Evolutionary conservation across 2,797 vertebrate genomes (phyloP).

Genomic region (Channa striata): DNA sequence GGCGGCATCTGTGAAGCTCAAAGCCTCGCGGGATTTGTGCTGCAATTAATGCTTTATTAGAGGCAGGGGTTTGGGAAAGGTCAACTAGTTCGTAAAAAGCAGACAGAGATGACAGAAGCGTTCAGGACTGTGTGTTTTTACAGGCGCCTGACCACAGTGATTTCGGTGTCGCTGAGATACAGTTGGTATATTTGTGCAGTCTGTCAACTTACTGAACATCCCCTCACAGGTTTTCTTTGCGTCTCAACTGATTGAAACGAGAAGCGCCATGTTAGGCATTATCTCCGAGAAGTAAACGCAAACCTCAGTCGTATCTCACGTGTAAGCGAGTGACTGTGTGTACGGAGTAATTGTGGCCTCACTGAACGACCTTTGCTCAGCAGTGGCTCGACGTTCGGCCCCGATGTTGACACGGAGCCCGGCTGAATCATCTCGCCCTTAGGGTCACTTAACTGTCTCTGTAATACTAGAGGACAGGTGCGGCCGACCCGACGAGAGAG

Average conservation of each 20-base stretch:
- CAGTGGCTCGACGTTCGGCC: slow-evolving; percentile 5
- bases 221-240: slow-evolving; percentile 15
- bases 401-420: neutral
- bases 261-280: too few species aligned
- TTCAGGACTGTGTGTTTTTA: neutral
- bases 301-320: slow-evolving; percentile 43
- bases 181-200: slow-evolving; percentile 1
- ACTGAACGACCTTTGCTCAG: slow-evolving; percentile 10
- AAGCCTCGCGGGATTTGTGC: slow-evolving; percentile 9
- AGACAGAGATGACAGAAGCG: neutral
- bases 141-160: slow-evolving; percentile 28
- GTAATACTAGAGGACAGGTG: slow-evolving; percentile 3
- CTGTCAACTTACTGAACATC: too few species aligned
- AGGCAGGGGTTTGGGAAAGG: slow-evolving; percentile 51
- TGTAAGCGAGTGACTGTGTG: slow-evolving; percentile 1
- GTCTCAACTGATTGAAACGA: slow-evolving; percentile 20
- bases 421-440: slow-evolving; percentile 57
- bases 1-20: neutral
- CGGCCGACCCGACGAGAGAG: slow-evolving; percentile 7
- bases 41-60: slow-evolving; percentile 43
- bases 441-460: slow-evolving; percentile 38
- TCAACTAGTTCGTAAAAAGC: slow-evolving; percentile 32
- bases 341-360: slow-evolving; percentile 9
- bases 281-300: slow-evolving; percentile 23
- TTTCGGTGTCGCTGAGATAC: slow-evolving; percentile 24